phyloP scores from a whole-genome alignment of 2,888 invertebrate genomes.

The Athripsodes cinereus region DNA sequence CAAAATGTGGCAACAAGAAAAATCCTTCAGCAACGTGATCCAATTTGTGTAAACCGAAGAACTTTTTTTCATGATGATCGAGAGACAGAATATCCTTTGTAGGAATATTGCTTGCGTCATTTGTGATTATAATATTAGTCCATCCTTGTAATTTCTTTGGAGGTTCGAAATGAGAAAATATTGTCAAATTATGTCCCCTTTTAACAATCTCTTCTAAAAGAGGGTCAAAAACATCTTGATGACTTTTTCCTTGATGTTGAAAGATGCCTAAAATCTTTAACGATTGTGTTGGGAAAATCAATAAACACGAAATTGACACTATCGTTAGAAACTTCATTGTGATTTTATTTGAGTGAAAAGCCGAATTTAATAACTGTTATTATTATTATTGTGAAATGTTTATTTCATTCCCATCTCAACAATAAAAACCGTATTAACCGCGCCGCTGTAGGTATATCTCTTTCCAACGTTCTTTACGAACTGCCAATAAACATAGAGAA shows the following conservation, averaged over 20 bases:
- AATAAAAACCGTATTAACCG: too few relatives aligned
- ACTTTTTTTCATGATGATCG: background rate
- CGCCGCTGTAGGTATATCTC: too few relatives aligned
- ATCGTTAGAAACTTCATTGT: too few relatives aligned
- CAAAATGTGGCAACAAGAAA: background rate
- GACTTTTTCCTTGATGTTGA: slow-evolving; percentile 45
- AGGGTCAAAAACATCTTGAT: slow-evolving; percentile 44
- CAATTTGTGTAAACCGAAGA: background rate
- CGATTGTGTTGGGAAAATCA: background rate
- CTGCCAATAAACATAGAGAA: too few relatives aligned
- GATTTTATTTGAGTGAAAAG: too few relatives aligned
- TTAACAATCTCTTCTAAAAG: slow-evolving; percentile 39
- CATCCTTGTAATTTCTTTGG: slow-evolving; percentile 28
- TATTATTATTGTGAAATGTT: too few relatives aligned
- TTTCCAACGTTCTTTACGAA: too few relatives aligned
- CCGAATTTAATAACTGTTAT: too few relatives aligned
- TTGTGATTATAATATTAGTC: background rate
- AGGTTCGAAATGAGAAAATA: slow-evolving; percentile 43
- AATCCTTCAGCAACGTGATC: background rate
- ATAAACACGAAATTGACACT: too few relatives aligned
- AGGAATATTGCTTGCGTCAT: background rate
- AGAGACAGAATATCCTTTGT: background rate
- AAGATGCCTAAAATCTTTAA: slow-evolving; percentile 38
- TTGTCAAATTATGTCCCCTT: slow-evolving; percentile 44
- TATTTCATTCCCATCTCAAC: too few relatives aligned